Evolutionary conservation across 2,113 vertebrate genomes (phyloP), one percentile per base, ranked within the genome.

Genomic region (Haemorhous mexicanus): DNA sequence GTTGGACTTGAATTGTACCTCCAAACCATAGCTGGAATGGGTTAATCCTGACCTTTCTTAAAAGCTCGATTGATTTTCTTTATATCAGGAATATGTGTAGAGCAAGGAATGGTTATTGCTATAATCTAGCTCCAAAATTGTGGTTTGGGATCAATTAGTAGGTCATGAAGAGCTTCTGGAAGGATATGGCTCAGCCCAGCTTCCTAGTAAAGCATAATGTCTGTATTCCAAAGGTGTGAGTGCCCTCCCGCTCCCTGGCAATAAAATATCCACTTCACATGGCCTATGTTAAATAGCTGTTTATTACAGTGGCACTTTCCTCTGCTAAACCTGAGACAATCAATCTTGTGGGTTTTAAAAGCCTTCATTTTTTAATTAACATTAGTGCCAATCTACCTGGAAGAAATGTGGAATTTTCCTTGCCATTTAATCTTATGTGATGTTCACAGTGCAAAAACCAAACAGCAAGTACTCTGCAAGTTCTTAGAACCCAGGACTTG

Each of bases 21-120:
- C 94, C 55, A 88, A 90, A 94, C 64, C n/a, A 77, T 82, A 90
- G 56, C 59, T 95, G 79, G 50, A 95, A 93, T 95, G 70, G 82
- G 93, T 97, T 93, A 83, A 90, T 96, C 90, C 53, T 96, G 69
- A 95, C 78, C 89, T 97, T 97, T 88, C 80, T 95, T 96, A 94
- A 96, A 94, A 93, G 90, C 53, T 76, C n/a, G 46, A 91, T 94
- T 94, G 97, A 88, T 97, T 97, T 84, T 94, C 84, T 95, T 87
- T 77, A 75, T 94, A 91, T 94, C 75, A 90, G 70, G 69, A 87
- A 93, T 80, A 76, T 83, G 61, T 77, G 84, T 43, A 80, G 44
- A 70, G 84, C 39, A 90, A 83, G 74, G 84, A 92, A 91, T 49
- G 44, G 50, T 85, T 93, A 95, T 91, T 94, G 72, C 92, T 83